Percentiles rank a stretch among this genome's conserved stretches.
phyloP scores from a whole-genome alignment of 2,113 vertebrate genomes.

The Lethenteron camtschaticum region DNA sequence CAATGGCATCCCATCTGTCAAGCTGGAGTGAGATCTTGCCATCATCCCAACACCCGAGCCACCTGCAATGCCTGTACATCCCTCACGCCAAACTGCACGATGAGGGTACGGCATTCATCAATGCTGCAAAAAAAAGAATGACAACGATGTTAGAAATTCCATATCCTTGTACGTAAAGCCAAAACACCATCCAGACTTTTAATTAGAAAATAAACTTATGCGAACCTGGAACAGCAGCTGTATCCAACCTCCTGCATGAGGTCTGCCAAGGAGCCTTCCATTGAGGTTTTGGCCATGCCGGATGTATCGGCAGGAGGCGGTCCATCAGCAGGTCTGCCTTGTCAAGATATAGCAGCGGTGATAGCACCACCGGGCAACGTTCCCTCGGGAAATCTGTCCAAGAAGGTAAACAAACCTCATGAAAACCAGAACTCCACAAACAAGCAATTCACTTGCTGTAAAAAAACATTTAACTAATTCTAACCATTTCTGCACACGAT shows the following conservation, averaged over 20 bases:
- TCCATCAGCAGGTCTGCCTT: slow-evolving; percentile 99
- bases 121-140: slow-evolving; percentile 26
- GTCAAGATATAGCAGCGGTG: slow-evolving; percentile 99
- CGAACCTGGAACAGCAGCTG: slow-evolving; percentile 82
- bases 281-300: slow-evolving; percentile 97
- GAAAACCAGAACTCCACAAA: not conserved
- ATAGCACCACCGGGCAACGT: slow-evolving; percentile 98
- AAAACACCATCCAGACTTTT: no score
- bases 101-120: slow-evolving; percentile 93
- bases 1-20: slow-evolving; percentile 74
- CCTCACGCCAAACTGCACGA: slow-evolving; percentile 79
- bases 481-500: no score
- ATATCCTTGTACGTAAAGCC: not conserved
- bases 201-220: no score
- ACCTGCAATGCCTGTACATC: slow-evolving; percentile 93
- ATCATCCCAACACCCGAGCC: slow-evolving; percentile 92
- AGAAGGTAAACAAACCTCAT: not conserved
- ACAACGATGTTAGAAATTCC: not conserved
- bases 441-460: no score
- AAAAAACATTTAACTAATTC: no score
- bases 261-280: slow-evolving; percentile 96
- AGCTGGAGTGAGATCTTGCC: slow-evolving; percentile 82
- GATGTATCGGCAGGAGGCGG: slow-evolving; percentile 97
- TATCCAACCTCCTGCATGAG: slow-evolving; percentile 99
- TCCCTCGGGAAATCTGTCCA: slow-evolving; percentile 89